phyloP scores from a whole-genome alignment of 2,888 invertebrate genomes.

The Cantharis rustica region DNA sequence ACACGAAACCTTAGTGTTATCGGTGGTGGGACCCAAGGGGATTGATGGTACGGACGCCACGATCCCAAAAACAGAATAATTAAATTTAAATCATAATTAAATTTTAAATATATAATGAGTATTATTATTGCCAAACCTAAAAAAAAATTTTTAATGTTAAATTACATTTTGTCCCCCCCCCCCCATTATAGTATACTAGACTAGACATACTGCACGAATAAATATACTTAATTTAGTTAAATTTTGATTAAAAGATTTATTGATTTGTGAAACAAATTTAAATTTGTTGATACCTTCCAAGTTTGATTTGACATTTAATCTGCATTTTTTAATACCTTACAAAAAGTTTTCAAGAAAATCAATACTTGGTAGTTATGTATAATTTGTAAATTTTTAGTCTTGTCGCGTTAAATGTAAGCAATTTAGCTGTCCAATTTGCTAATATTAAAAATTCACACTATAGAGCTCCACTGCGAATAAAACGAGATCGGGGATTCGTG shows the following conservation, averaged over 20 bases:
- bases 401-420: not conserved
- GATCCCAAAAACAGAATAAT: too few relatives aligned
- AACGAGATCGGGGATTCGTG: constrained; percentile 19
- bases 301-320: not conserved
- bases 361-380: not conserved
- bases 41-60: too few relatives aligned
- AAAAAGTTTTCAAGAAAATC: not conserved
- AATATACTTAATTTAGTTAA: not conserved
- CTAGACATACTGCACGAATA: not conserved
- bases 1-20: too few relatives aligned
- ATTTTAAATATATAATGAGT: too few relatives aligned
- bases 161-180: too few relatives aligned
- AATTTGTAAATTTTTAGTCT: not conserved
- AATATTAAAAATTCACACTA: constrained; percentile 8
- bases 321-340: not conserved
- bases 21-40: too few relatives aligned
- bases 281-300: not conserved
- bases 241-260: not conserved
- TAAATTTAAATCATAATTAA: too few relatives aligned
- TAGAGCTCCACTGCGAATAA: not conserved
- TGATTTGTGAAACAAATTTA: not conserved
- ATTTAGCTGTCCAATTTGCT: not conserved
- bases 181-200: too few relatives aligned
- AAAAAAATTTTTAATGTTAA: too few relatives aligned
- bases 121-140: too few relatives aligned